phyloP scores from a whole-genome alignment of 2,888 invertebrate species.

The Lomographa bimaculata region DNA sequence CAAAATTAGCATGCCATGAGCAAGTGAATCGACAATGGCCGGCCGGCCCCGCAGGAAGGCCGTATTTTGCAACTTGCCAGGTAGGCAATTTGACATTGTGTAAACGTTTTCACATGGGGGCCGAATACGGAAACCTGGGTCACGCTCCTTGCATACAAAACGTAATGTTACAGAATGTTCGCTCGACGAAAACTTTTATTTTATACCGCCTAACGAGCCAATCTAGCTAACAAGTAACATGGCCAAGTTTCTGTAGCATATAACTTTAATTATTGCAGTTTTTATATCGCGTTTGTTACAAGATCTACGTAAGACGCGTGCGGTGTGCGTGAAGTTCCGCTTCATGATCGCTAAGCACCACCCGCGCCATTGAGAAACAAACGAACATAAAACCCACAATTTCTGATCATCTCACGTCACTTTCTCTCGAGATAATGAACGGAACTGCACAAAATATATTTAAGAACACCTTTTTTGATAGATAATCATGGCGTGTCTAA shows the following conservation, averaged over 20 bases:
- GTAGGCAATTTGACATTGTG: constrained; percentile 73
- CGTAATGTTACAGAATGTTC: constrained; percentile 34
- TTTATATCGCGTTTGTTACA: constrained; percentile 8
- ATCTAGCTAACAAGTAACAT: too few relatives aligned
- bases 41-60: constrained; percentile 54
- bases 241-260: constrained; percentile 7
- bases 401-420: constrained; percentile 29
- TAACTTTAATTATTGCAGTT: constrained; percentile 4
- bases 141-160: constrained; percentile 70
- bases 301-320: neutral
- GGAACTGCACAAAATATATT: constrained; percentile 27
- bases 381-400: constrained; percentile 27
- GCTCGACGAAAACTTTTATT: constrained; percentile 29
- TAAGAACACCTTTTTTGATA: constrained; percentile 21
- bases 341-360: constrained; percentile 16
- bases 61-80: constrained; percentile 62
- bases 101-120: constrained; percentile 71
- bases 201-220: too few relatives aligned
- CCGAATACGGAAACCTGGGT: constrained; percentile 71
- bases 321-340: constrained; percentile 18
- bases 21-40: constrained; percentile 40
- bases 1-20: constrained; percentile 36
- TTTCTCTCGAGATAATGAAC: constrained; percentile 36
- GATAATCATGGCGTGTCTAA: constrained; percentile 1
- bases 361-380: constrained; percentile 13